Evolutionary conservation across 2,888 invertebrate genomes (phyloP), one percentile per base, ranked within the genome.

Genomic region (Eupithecia subumbrata): DNA sequence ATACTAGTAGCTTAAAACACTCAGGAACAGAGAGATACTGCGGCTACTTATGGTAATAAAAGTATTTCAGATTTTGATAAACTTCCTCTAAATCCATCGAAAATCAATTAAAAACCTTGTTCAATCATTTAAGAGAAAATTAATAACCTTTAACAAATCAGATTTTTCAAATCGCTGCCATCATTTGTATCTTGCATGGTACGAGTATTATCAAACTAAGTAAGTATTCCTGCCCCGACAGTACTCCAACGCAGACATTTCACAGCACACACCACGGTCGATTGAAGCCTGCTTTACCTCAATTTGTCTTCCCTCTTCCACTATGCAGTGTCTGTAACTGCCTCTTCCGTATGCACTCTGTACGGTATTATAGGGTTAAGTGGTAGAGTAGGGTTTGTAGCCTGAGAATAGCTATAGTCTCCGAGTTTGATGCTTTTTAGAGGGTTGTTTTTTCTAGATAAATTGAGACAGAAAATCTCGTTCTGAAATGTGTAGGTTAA

Each of bases 241-340:
- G 85, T 91, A 89, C 88, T 74, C 77, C 78, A 77, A 84, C 82
- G 82, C 84, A 82, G 84, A 82, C 86, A 89, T 88, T 90, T 89
- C 88, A 86, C 87, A 85, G 84, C 84, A 85, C 82, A 86, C 83
- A 84, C 86, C 86, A 88, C 89, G 90, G 86, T 89, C 91, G 89
- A 92, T 92, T 92, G 91, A 89, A 88, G 87, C 83, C 82, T 84
- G 82, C 84, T 84, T 84, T 84, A 84, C 84, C 86, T 86, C 89
- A 88, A 90, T 87, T 90, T 88, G 86, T 84, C 85, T 82, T 78
- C 79, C 80, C 81, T 80, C 81, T 89, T 86, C 88, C 87, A 85
- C 66, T 66, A 37, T 37, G 79, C 83, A 76, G 71, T 68, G 56
- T 56, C 40, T 64, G 37, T 45, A 63, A 43, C 30, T 63, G 37